Evolutionary conservation across 2,888 invertebrate species (phyloP), one percentile per base, ranked within the genome.

Genomic region (Oscheius sp.): DNA sequence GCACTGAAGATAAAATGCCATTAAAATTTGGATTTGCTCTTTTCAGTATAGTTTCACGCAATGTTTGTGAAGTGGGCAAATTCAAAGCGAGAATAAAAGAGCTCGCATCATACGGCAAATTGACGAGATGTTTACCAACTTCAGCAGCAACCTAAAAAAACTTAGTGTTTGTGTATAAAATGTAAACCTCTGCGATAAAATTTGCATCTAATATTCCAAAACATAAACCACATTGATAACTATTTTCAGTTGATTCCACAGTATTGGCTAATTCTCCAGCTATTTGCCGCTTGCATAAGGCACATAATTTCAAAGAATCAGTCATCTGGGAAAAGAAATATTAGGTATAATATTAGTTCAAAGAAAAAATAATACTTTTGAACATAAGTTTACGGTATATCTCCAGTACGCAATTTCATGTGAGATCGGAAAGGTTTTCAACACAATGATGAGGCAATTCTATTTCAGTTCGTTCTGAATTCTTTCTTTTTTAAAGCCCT

Each of bases 11-110:
- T n/a, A 81, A 68, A 6, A 75, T 78, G 38, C 81, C 81, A 62
- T 77, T 68, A 73, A 81, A 84, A 45, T 73, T 70, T 9, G 75
- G 64, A 0, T 69, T 59, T 32, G 51, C n/a, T 9, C 67, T 62
- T 45, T 47, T 67, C 20, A 75, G 54, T 14, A 75, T 57, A 28
- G 59, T 71, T 47, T 75, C 75, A 33, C 76, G 74, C 22, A 84
- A 65, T 3, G 76, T 78, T 68, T 81, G 81, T 30, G 82, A 75
- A 22, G 73, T 76, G 14, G 84, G 84, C 22, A 84, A 63, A 56
- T 80, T 82, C 28, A 84, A 63, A 9, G 84, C 84, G 50, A 84
- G 67, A 51, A 83, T 72, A 68, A 85, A 85, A 20, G 75, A 79
- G 17, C 50, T 70, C 5, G 82, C 79, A 59, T 84, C 85, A 57